Conservation (phyloP, 1,140 invertebrate species). For the Atta cephalotes region DNA sequence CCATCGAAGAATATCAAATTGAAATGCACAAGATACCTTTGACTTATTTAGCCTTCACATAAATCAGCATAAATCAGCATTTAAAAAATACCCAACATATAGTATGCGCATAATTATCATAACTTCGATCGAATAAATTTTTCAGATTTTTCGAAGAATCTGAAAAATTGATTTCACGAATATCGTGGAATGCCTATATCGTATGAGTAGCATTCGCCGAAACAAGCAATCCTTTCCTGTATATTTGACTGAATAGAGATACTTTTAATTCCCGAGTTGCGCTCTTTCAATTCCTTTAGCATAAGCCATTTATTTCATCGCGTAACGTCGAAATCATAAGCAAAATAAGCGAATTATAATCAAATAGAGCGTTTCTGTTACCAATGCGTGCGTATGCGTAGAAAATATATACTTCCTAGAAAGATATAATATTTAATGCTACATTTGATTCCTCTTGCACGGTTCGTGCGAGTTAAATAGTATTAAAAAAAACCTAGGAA, state of each 20-base stretch:
- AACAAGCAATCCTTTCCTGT: not conserved
- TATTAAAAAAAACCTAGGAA: conserved; percentile 5
- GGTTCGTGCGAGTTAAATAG: not conserved
- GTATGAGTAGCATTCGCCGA: not conserved
- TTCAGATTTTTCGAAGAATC: not conserved
- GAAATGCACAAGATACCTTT: conserved; percentile 25
- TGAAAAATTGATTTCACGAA: conserved; percentile 37
- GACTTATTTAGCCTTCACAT: conserved; percentile 8
- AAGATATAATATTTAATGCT: conserved; percentile 42
- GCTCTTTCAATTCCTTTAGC: conserved; percentile 26
- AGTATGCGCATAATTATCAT: not conserved
- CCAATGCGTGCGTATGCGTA: not conserved
- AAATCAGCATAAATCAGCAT: not conserved
- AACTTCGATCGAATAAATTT: not conserved
- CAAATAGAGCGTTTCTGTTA: conserved; percentile 33
- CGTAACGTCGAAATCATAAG: not conserved
- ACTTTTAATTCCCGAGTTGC: not conserved
- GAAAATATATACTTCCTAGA: conserved; percentile 45
- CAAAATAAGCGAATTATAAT: conserved; percentile 45
- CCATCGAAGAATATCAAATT: not conserved
- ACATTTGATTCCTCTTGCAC: conserved; percentile 46
- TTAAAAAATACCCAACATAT: not conserved
- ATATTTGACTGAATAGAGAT: conserved; percentile 51
- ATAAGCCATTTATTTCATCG: not conserved
- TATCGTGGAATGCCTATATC: not conserved